Conservation (phyloP, 2,113 vertebrate genomes). For the Oostethus manadensis region DNA sequence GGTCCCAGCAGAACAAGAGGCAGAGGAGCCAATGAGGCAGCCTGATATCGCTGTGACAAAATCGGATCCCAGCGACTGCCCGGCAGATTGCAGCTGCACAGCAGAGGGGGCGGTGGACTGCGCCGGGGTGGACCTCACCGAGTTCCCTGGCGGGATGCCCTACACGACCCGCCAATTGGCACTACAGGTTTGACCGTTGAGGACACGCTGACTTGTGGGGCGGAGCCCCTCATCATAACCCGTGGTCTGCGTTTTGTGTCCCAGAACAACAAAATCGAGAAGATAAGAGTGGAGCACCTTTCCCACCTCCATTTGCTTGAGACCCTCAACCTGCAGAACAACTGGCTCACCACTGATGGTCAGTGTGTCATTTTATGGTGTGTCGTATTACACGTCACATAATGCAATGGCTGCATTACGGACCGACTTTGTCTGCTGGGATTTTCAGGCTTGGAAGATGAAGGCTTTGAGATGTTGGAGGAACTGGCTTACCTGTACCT, state of each 20-base stretch:
- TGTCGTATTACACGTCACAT: background rate
- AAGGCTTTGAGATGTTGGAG: slow-evolving; percentile 88
- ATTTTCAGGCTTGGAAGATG: slow-evolving; percentile 82
- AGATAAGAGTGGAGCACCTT: slow-evolving; percentile 85
- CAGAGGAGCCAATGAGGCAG: slow-evolving; percentile 43
- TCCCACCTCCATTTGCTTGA: slow-evolving; percentile 83
- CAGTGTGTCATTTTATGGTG: slow-evolving; percentile 29
- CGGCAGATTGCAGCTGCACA: slow-evolving; percentile 81
- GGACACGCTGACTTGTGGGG: too few relatives aligned
- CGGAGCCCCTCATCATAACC: too few relatives aligned
- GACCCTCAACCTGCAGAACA: slow-evolving; percentile 96
- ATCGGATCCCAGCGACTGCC: slow-evolving; percentile 62
- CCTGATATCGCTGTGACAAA: slow-evolving; percentile 3
- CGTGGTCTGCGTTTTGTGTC: slow-evolving; percentile 27
- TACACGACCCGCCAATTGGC: slow-evolving; percentile 83
- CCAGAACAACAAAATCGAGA: slow-evolving; percentile 92
- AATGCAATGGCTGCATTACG: background rate
- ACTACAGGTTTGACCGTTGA: slow-evolving; percentile 76
- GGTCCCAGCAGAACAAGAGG: slow-evolving; percentile 46
- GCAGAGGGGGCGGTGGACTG: slow-evolving; percentile 87
- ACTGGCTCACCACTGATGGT: slow-evolving; percentile 90
- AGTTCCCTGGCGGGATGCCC: slow-evolving; percentile 81
- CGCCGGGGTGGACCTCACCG: slow-evolving; percentile 83
- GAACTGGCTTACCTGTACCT: slow-evolving; percentile 92
- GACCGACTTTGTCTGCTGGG: background rate